Evolutionary conservation across 2,113 vertebrate species (phyloP).

Genomic region (Myotis brandtii): DNA sequence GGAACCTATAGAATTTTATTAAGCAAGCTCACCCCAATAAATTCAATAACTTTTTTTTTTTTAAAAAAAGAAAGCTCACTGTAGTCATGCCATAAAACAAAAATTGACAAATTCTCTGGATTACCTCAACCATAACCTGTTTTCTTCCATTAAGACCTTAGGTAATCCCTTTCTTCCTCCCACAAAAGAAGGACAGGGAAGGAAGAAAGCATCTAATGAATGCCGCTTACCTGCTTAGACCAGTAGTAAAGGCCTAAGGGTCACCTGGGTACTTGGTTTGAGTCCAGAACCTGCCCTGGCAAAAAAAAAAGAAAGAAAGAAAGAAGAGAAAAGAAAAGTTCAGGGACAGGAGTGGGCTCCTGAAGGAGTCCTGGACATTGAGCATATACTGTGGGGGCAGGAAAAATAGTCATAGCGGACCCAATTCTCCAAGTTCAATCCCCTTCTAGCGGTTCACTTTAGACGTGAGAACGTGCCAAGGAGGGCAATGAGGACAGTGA

Average conservation of each 20-base stretch:
- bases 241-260: neutral
- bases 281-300: neutral
- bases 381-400: neutral
- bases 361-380: neutral
- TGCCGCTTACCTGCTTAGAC: neutral
- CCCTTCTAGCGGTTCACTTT: neutral
- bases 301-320: neutral
- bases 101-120: neutral
- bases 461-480: constrained; percentile 19
- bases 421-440: neutral
- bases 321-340: neutral
- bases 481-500: neutral
- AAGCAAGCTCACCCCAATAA: neutral
- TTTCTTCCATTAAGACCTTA: neutral
- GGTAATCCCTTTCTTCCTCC: neutral
- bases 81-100: neutral
- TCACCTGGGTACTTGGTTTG: constrained; percentile 28
- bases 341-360: neutral
- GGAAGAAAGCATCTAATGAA: neutral
- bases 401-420: neutral
- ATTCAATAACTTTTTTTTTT: neutral
- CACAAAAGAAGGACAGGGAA: neutral
- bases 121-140: neutral
- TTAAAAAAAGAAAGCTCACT: neutral
- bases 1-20: neutral